phyloP scores from a whole-genome alignment of 2,797 vertebrate species.

The Pelochelys cantorii region DNA sequence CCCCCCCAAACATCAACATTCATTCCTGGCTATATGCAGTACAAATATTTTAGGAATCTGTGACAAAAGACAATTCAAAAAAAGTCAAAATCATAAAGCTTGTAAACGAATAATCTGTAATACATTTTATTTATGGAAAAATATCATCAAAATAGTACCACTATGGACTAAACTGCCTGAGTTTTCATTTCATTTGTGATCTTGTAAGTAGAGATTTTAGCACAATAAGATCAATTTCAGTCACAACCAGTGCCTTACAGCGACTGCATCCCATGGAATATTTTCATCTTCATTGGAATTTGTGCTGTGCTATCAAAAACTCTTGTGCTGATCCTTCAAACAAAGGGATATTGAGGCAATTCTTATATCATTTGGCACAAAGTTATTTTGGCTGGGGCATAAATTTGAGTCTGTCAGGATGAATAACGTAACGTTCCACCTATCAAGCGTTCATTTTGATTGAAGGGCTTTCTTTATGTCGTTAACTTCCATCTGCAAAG shows the following conservation, averaged over 20 bases:
- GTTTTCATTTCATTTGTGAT: slow-evolving; percentile 84
- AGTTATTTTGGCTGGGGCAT: slow-evolving; percentile 88
- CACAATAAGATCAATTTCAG: slow-evolving; percentile 81
- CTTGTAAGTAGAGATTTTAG: slow-evolving; percentile 84
- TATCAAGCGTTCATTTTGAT: slow-evolving; percentile 89
- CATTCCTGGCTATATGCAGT: slow-evolving; percentile 78
- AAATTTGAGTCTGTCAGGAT: slow-evolving; percentile 83
- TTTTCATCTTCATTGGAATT: slow-evolving; percentile 77
- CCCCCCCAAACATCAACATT: slow-evolving; percentile 71
- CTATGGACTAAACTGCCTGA: slow-evolving; percentile 86
- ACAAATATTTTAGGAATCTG: slow-evolving; percentile 82
- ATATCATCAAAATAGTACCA: slow-evolving; percentile 93
- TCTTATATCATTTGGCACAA: slow-evolving; percentile 93
- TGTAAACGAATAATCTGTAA: slow-evolving; percentile 89
- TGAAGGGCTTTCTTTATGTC: slow-evolving; percentile 97
- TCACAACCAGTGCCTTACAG: slow-evolving; percentile 78
- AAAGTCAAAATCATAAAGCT: slow-evolving; percentile 86
- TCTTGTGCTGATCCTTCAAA: slow-evolving; percentile 84
- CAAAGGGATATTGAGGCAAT: slow-evolving; percentile 83
- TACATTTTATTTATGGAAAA: slow-evolving; percentile 89
- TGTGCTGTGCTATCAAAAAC: slow-evolving; percentile 86
- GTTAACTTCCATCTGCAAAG: slow-evolving; percentile 94
- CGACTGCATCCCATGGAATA: slow-evolving; percentile 69
- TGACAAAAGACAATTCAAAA: slow-evolving; percentile 84
- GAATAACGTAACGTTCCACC: slow-evolving; percentile 80